Base-by-base conservation (phyloP, 2,113 vertebrate genomes). In the Agapornis roseicollis region DNA sequence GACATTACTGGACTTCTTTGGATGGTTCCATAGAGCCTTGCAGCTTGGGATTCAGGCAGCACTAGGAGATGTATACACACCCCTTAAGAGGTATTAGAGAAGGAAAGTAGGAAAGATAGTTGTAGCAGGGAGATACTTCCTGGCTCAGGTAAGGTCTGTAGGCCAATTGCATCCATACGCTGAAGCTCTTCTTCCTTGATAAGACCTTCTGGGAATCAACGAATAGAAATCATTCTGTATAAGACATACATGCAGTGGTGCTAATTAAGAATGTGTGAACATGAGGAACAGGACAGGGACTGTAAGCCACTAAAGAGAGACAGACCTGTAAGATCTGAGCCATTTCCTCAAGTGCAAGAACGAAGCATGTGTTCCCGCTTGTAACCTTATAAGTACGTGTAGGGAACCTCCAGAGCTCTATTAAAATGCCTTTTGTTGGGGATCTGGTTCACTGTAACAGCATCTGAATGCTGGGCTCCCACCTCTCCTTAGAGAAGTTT, bases 1-100 rank as follows among this genome's bases (percentile, higher is more conserved):
- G 88, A 50, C 94, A 95, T 95, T 90, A 74, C 86, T 96, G 85
- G 94, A 86, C 90, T 96, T 77, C 88, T 96, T 97, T 74, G 82
- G 53, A 97, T 97, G 66, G 74, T 82, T 97, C 82, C 94, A 27
- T 85, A 94, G 92, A 97, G 73, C 85, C 93, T 88, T 19, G 13
- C 23, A 55, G 63, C 76, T 37, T 83, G 89, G 64, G 94, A 94
- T 85, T 93, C 60, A 60, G 71, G 60, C 66, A 92, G 56, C 69
- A 22, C 61, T 41, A 42, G 37, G n/a, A 88, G 69, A 72, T 44
- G 47, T 11, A 84, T 41, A 64, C 23, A 28, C 29, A 65, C 29
- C 66, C 71, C 55, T 68, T 61, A 55, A 77, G 85, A 56, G 35
- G 14, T 37, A 37, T 28, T 55, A 74, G 2, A 92, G 70, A 63